Percentiles rank a stretch among this genome's conserved stretches.
Conservation (phyloP, 2,797 vertebrate genomes). For the Pachyuromys duprasi region DNA sequence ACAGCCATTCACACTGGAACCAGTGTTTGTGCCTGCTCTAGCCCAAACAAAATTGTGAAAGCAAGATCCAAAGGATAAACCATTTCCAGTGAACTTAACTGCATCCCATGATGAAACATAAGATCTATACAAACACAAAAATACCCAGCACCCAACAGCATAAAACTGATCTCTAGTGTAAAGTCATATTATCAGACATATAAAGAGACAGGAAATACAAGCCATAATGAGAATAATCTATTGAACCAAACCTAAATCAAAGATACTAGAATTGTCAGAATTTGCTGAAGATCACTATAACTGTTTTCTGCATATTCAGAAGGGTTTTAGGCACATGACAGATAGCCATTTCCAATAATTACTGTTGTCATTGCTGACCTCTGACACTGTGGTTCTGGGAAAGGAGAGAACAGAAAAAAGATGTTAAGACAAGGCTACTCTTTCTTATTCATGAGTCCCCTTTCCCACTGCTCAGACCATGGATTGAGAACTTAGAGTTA, state of each 20-base stretch:
- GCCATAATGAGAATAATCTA: conserved; percentile 10
- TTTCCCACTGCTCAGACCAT: background rate
- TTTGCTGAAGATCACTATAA: background rate
- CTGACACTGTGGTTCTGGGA: background rate
- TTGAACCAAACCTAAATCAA: conserved; percentile 33
- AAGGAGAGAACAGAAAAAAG: background rate
- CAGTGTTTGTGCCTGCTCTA: background rate
- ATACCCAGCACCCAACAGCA: background rate
- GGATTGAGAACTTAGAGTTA: background rate
- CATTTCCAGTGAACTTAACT: conserved; percentile 19
- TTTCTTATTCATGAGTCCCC: background rate
- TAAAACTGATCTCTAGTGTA: conserved; percentile 18
- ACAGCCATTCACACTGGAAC: conserved; percentile 8
- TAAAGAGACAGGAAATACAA: conserved; percentile 11
- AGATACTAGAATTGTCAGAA: background rate
- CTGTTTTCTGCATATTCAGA: background rate
- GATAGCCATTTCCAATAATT: background rate
- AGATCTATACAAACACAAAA: background rate
- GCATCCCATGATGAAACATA: background rate
- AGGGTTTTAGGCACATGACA: background rate
- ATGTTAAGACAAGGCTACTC: background rate
- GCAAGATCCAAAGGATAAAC: background rate
- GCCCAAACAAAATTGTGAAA: conserved; percentile 3
- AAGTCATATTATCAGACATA: background rate
- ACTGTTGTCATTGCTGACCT: background rate